Base-by-base conservation (phyloP, 2,113 vertebrate genomes). In the Heterochromis multidens region DNA sequence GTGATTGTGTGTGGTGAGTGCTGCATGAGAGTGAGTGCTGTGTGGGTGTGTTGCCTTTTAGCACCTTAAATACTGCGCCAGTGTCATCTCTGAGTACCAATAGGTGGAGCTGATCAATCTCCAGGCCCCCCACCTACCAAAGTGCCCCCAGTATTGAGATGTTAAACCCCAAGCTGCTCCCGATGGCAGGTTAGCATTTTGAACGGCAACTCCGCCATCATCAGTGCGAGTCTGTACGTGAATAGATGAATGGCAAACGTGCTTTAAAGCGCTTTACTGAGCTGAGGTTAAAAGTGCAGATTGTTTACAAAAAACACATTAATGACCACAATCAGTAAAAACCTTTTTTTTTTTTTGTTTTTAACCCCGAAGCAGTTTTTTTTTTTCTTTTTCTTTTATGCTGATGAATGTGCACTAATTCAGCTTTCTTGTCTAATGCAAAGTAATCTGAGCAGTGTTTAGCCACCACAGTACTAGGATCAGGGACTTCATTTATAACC, bases 21-120 rank as follows among this genome's bases (percentile, higher is more conserved):
- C 1, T 72, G 65, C 40, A 54, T 74, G 70, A 31, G 67, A 0
- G 3, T 29, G 43, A 54, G 43, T 74, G 70, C 46, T 31, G 43
- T 54, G 46, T 74, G 43, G 67, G 10, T 21, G 67, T 74, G 17
- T 31, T 54, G 27, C 46, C 46, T 74, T 74, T 79, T 40, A 70
- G 61, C 61, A 54, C 29, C 43, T 40, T 40, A 19, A 21, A 27
- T 67, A 76, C 12, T 1, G n/a, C 9, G 33, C 0, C 52, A 70
- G 11, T 46, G 29, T 78, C 17, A 37, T 77, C 67, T 78, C 2
- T 46, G 7, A n/a, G 7, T 23, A 25, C 12, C 6, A 17, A 2
- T 40, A 54, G n/a, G 60, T 54, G 70, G 70, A 74, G 70, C 17
- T 2, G 17, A 54, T 74, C 70, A 52, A 74, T 74, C 70, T 54